Percentiles rank a stretch among this genome's conserved stretches.
Evolutionary conservation across 92 coral and sea anemone genomes (phyloP).

Genomic region (Zoanthus solanderi): DNA sequence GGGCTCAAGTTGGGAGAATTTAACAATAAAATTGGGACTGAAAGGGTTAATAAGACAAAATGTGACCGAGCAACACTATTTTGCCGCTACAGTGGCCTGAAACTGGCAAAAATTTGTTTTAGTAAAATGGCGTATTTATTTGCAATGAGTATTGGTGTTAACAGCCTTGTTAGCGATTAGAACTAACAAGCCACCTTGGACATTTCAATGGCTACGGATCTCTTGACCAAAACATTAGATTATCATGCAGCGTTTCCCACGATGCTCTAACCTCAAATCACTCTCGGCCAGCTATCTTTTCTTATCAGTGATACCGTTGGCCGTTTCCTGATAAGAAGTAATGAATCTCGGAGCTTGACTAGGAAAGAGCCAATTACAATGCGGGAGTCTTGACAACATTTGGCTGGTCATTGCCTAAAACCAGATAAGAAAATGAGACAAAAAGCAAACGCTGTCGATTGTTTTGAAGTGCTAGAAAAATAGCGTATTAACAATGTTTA

Average conservation of each 20-base stretch:
- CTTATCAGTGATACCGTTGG: slow-evolving; percentile 46
- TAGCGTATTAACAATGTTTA: slow-evolving; percentile 35
- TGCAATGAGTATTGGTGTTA: too few relatives aligned
- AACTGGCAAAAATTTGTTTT: too few relatives aligned
- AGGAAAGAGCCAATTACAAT: slow-evolving; percentile 29
- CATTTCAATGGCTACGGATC: neutral
- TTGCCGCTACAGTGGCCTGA: too few relatives aligned
- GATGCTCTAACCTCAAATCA: slow-evolving; percentile 35
- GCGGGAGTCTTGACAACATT: neutral
- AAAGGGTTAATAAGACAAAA: too few relatives aligned
- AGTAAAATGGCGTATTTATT: neutral
- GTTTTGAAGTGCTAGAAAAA: slow-evolving; percentile 29
- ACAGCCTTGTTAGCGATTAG: slow-evolving; percentile 23
- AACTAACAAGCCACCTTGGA: slow-evolving; percentile 27
- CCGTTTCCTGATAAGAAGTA: slow-evolving; percentile 41
- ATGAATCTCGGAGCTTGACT: slow-evolving; percentile 22
- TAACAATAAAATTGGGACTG: too few relatives aligned
- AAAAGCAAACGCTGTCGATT: slow-evolving; percentile 22
- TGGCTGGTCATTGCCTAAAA: slow-evolving; percentile 3
- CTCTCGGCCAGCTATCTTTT: slow-evolving; percentile 23
- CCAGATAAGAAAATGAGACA: slow-evolving; percentile 23
- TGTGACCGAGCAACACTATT: too few relatives aligned
- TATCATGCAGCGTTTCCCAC: slow-evolving; percentile 34
- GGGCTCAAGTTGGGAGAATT: too few relatives aligned
- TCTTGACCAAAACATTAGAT: slow-evolving; percentile 12